A percentile compares a stretch with the other conserved stretches of the same genome.
phyloP scores from a whole-genome alignment of 2,888 invertebrate genomes.

The Oscheius sp. region DNA sequence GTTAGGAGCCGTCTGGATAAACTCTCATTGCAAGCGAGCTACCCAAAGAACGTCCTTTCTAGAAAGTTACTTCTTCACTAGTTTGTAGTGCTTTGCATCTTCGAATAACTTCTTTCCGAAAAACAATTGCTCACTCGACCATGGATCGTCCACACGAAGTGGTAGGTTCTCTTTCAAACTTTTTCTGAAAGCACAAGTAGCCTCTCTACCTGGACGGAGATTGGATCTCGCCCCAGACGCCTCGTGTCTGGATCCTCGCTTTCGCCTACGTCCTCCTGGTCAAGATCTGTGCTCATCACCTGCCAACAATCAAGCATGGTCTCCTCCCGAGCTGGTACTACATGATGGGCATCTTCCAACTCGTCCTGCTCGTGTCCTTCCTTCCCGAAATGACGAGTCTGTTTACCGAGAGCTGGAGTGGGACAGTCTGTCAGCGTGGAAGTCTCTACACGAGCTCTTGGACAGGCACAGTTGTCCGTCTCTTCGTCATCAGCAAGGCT shows the following conservation, averaged over 20 bases:
- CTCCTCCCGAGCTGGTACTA: slow-evolving; percentile 47
- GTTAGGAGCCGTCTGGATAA: too few species aligned
- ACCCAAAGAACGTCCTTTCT: too few species aligned
- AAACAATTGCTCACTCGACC: background rate
- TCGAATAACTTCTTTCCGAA: background rate
- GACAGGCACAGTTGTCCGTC: slow-evolving; percentile 33
- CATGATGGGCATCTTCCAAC: slow-evolving; percentile 43
- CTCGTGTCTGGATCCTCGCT: slow-evolving; percentile 22
- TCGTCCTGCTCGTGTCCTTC: slow-evolving; percentile 38
- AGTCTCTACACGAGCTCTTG: slow-evolving; percentile 41
- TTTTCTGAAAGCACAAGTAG: background rate
- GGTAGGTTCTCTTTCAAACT: slow-evolving; percentile 7
- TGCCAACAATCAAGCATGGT: slow-evolving; percentile 40
- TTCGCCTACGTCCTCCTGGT: slow-evolving; percentile 28
- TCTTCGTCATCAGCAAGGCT: slow-evolving; percentile 49
- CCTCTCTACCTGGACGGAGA: background rate
- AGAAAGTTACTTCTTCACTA: too few species aligned
- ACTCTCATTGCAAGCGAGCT: too few species aligned
- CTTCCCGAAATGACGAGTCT: slow-evolving; percentile 44
- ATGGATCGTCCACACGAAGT: slow-evolving; percentile 9
- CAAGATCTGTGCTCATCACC: slow-evolving; percentile 11
- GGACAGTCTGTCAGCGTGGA: slow-evolving; percentile 45
- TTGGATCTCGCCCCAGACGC: slow-evolving; percentile 18
- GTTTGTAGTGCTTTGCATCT: too few species aligned
- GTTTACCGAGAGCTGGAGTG: slow-evolving; percentile 45